A percentile compares a stretch with the other conserved stretches of the same genome.
phyloP scores from a whole-genome alignment of 2,888 invertebrate species.

The Crematogaster levior region DNA sequence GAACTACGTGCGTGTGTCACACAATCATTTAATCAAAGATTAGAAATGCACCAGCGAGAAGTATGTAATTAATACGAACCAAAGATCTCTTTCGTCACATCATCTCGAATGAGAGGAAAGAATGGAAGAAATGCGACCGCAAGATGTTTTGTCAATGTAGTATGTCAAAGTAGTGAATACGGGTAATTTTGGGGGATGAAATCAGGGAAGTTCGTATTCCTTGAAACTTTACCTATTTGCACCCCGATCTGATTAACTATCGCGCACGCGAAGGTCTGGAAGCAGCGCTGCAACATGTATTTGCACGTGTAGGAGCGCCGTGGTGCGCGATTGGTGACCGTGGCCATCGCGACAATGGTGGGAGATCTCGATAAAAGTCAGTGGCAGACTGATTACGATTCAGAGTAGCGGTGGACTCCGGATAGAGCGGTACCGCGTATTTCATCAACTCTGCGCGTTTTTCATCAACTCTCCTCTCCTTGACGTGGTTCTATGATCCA shows the following conservation, averaged over 20 bases:
- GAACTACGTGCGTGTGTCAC: conserved; percentile 5
- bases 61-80: not conserved
- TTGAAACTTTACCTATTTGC: not conserved
- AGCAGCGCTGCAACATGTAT: conserved; percentile 21
- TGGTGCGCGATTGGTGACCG: conserved; percentile 42
- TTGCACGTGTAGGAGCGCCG: conserved; percentile 40
- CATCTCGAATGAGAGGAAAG: not conserved
- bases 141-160: not conserved
- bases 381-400: conserved; percentile 82
- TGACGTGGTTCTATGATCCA: conserved; percentile 31
- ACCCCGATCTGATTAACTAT: conserved; percentile 23
- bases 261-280: not conserved
- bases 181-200: not conserved
- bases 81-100: not conserved
- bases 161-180: too few species aligned
- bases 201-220: not conserved
- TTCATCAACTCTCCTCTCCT: conserved; percentile 11
- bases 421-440: conserved; percentile 73
- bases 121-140: not conserved
- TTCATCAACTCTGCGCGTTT: conserved; percentile 65
- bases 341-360: conserved; percentile 74
- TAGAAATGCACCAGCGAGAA: conserved; percentile 19
- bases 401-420: conserved; percentile 84
- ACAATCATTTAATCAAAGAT: conserved; percentile 42
- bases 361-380: conserved; percentile 84